phyloP scores from a whole-genome alignment of 2,888 invertebrate genomes.

The Rutpela maculata region DNA sequence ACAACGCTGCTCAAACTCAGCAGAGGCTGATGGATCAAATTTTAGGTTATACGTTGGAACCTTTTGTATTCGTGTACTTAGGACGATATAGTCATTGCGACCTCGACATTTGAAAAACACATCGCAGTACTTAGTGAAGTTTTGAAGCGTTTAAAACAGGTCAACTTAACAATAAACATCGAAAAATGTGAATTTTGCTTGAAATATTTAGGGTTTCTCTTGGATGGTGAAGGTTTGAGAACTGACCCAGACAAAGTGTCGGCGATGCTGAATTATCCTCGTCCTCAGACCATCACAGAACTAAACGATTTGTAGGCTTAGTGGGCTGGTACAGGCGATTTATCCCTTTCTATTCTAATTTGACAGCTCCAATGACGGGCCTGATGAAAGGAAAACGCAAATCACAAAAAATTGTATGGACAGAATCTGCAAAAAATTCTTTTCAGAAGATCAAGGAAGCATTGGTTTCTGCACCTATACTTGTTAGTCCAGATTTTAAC shows the following conservation, averaged over 20 bases:
- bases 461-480: too few relatives aligned
- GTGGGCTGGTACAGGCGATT: too few relatives aligned
- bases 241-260: slow-evolving; percentile 11
- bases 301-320: slow-evolving; percentile 15
- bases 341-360: too few relatives aligned
- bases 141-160: too few relatives aligned
- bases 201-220: too few relatives aligned
- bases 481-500: too few relatives aligned
- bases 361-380: too few relatives aligned
- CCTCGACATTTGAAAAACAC: background rate
- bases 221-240: too few relatives aligned
- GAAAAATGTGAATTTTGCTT: too few relatives aligned
- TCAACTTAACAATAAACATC: too few relatives aligned
- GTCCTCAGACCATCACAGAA: slow-evolving; percentile 4
- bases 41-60: background rate
- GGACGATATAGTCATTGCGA: slow-evolving; percentile 12
- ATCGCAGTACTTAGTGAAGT: background rate
- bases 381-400: too few relatives aligned
- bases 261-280: slow-evolving; percentile 25
- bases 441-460: slow-evolving; percentile 19
- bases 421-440: background rate
- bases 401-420: slow-evolving; percentile 21
- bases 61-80: slow-evolving; percentile 14
- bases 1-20: background rate
- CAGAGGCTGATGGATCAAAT: background rate